Evolutionary conservation across 2,888 invertebrate species (phyloP), one percentile per base, ranked within the genome.

Genomic region (Drosophila rellima): DNA sequence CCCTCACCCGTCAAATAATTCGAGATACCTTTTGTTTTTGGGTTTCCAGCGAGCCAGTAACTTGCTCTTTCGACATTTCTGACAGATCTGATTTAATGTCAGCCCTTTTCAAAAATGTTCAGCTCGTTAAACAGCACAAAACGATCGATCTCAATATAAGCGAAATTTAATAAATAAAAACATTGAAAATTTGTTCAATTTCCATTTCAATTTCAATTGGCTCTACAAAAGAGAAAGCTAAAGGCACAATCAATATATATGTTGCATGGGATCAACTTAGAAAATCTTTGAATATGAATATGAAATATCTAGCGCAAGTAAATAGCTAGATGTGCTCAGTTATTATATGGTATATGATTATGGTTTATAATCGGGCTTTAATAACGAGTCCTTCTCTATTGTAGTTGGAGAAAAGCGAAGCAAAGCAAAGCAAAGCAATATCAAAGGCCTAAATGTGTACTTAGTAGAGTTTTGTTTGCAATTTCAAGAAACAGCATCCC

Each of bases 181-280:
- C 39, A 52, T 26, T 71, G n/a, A 42, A 44, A 54, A 47, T 31
- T 35, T n/a, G 48, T 44, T 48, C 8, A 17, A 52, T 52, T 45
- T 44, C 31, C 2, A 77, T 60, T 60, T 77, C 50, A 44, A 66
- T 60, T 75, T 75, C 56, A 69, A 77, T 74, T 75, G 78, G 72
- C 74, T 77, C 78, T 74, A 70, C 60, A 31, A 51, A 42, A 57
- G 33, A 61, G 70, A 81, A 76, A 67, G 82, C 84, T 83, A 80
- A 76, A 75, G 80, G 77, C 82, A 88, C 85, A 88, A 87, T 83
- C 81, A 87, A 80, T 74, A 55, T 47, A 59, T 59, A 75, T 74
- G 87, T 89, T 88, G 85, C 89, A 88, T 74, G 88, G 88, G 88
- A 88, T 83, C 89, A 88, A 88, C 78, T 84, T 82, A 84, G 81